phyloP scores from a whole-genome alignment of 1,140 invertebrate genomes.

The Drosophila ercepeae region DNA sequence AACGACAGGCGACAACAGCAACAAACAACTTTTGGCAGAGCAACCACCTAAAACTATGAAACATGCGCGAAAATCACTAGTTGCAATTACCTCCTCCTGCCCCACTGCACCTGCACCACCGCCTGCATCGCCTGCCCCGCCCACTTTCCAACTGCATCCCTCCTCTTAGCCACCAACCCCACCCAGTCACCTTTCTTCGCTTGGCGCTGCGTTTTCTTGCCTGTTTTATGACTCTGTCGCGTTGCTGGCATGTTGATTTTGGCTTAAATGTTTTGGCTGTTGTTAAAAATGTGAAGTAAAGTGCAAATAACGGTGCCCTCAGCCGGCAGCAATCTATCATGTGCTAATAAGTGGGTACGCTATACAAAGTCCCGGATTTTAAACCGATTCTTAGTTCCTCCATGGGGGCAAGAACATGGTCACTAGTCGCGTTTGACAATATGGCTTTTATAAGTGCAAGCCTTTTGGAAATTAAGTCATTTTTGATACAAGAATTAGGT shows the following conservation, averaged over 20 bases:
- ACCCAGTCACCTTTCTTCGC: constrained; percentile 6
- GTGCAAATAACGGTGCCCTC: constrained; percentile 77
- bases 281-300: constrained; percentile 76
- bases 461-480: too few relatives aligned
- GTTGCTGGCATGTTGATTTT: constrained; percentile 67
- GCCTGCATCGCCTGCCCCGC: not conserved
- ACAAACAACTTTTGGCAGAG: constrained; percentile 40
- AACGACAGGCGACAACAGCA: constrained; percentile 65
- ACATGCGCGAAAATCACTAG: constrained; percentile 77
- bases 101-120: not conserved
- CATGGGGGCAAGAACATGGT: not conserved
- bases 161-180: constrained; percentile 3
- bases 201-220: constrained; percentile 36
- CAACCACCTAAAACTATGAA: constrained; percentile 73
- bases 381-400: constrained; percentile 1
- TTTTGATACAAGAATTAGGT: not conserved
- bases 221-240: constrained; percentile 45
- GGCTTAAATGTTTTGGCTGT: constrained; percentile 78
- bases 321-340: constrained; percentile 69
- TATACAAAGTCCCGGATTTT: constrained; percentile 14
- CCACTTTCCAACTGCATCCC: constrained; percentile 31
- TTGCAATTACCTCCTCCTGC: constrained; percentile 50
- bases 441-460: not conserved
- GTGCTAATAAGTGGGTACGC: constrained; percentile 67
- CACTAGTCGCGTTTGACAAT: not conserved